Percentiles rank a stretch among this genome's conserved stretches.
Conservation (phyloP, 2,797 vertebrate genomes). For the Silurus aristotelis region DNA sequence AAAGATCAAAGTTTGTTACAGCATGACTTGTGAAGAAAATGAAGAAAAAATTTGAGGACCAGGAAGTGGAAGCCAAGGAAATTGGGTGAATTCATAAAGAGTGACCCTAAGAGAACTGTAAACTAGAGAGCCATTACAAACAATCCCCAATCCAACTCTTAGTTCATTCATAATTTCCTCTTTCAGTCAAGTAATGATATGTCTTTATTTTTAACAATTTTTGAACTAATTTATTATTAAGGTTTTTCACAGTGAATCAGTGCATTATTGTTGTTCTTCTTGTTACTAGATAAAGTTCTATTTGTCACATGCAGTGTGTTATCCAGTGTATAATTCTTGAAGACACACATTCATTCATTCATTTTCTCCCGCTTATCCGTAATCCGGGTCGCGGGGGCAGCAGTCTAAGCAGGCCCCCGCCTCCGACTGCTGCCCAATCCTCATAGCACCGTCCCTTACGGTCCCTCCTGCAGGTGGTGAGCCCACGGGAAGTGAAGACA, state of each 20-base stretch:
- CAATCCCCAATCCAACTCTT: background rate
- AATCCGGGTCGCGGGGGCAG: too few species aligned
- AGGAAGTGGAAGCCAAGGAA: conserved; percentile 7
- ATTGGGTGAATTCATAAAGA: background rate
- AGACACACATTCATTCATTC: too few species aligned
- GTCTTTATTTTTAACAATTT: background rate
- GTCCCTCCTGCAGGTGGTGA: too few species aligned
- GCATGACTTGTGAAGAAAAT: background rate
- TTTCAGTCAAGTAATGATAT: background rate
- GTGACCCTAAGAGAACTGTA: background rate
- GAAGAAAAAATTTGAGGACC: background rate
- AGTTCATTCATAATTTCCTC: background rate
- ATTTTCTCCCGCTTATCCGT: too few species aligned
- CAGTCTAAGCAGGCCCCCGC: too few species aligned
- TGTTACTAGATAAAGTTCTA: background rate
- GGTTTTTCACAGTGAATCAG: too few species aligned
- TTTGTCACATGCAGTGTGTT: background rate
- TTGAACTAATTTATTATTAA: too few species aligned
- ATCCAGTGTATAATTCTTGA: background rate
- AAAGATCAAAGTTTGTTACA: background rate
- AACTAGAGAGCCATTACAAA: background rate
- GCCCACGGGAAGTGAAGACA: too few species aligned
- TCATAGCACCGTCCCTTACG: too few species aligned
- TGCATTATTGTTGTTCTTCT: too few species aligned
- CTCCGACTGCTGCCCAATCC: too few species aligned